Evolutionary conservation across 1,140 invertebrate species (phyloP).

Genomic region (Camponotus floridanus): DNA sequence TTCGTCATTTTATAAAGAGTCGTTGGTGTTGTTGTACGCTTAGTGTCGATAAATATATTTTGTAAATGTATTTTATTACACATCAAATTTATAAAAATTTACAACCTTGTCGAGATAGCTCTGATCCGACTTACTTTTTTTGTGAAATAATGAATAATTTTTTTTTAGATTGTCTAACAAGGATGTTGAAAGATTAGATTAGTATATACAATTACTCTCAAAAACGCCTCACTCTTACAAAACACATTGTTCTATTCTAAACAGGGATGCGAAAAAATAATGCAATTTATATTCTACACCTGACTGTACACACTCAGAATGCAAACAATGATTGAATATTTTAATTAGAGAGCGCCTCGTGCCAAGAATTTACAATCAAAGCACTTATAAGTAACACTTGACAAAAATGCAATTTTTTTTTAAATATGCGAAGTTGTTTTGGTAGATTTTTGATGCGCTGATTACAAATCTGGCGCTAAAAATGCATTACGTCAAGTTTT

Average conservation of each 20-base stretch:
- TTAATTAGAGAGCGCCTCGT: conserved; percentile 20
- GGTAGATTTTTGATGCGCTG: no score
- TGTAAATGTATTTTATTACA: neutral
- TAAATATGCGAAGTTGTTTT: no score
- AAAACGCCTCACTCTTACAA: conserved; percentile 41
- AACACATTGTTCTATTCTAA: conserved; percentile 69
- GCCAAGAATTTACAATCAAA: conserved; percentile 19
- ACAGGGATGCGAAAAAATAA: conserved; percentile 33
- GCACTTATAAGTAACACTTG: neutral
- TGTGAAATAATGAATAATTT: neutral
- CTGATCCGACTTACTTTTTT: neutral
- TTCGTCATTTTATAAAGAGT: neutral
- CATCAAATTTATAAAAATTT: conserved; percentile 29
- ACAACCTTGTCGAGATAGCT: neutral
- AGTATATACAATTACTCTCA: conserved; percentile 65
- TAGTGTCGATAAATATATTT: no score
- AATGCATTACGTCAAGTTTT: no score
- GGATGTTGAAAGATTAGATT: conserved; percentile 44
- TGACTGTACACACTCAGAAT: conserved; percentile 44
- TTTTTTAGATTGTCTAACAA: neutral
- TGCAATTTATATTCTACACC: conserved; percentile 52
- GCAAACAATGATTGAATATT: conserved; percentile 32
- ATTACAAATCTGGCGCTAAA: no score
- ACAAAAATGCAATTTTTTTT: no score
- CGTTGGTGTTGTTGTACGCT: neutral